A percentile compares a stretch with the other conserved stretches of the same genome.
phyloP scores from a whole-genome alignment of 2,888 invertebrate genomes.

The Steinernema scapterisci region DNA sequence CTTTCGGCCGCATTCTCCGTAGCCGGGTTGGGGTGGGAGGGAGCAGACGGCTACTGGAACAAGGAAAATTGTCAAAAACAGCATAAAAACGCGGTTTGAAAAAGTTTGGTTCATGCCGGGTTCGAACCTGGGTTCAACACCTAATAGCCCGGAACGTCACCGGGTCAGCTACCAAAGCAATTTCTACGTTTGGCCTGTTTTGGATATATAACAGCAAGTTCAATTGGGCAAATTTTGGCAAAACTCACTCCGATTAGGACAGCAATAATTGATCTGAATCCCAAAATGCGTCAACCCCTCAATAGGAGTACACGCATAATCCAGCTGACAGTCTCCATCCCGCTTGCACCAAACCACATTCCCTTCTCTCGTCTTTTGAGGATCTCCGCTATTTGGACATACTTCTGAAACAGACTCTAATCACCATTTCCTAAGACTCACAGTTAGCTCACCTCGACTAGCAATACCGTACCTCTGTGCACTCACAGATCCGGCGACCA shows the following conservation, averaged over 20 bases:
- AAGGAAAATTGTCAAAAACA: no score
- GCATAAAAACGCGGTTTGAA: no score
- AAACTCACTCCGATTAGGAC: constrained; percentile 42
- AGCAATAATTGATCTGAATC: constrained; percentile 43
- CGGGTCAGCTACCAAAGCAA: no score
- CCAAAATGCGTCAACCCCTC: constrained; percentile 45
- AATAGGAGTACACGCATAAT: constrained; percentile 39
- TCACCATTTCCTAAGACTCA: no score
- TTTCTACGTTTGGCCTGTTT: no score
- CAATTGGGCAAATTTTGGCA: no score
- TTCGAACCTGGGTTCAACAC: no score
- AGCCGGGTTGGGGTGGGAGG: constrained; percentile 33
- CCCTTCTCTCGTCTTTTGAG: constrained; percentile 36
- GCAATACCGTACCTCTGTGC: constrained; percentile 10
- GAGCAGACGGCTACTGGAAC: constrained; percentile 43
- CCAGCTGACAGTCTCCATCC: constrained; percentile 36
- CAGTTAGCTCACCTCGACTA: background rate
- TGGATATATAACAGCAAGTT: no score
- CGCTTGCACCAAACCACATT: constrained; percentile 43
- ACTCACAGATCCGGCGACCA: background rate
- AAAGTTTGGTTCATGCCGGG: no score
- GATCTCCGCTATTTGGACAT: constrained; percentile 36
- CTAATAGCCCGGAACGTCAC: no score
- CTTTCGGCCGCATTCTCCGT: constrained; percentile 28
- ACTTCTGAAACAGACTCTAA: constrained; percentile 40